Conservation (phyloP, 2,113 vertebrate species). For the Craseonycteris thonglongyai region DNA sequence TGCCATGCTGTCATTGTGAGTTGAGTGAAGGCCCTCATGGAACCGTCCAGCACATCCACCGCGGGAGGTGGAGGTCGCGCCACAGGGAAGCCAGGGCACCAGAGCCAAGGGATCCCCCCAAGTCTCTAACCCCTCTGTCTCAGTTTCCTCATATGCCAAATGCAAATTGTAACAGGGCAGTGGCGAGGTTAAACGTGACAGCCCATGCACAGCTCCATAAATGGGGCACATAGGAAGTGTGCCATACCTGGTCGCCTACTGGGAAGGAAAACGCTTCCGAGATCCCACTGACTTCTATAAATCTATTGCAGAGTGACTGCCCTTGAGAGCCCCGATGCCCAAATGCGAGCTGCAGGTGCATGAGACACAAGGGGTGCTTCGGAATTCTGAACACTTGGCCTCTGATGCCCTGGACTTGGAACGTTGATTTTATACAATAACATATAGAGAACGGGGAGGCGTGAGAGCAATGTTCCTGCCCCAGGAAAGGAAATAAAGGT, state of each 20-base stretch:
- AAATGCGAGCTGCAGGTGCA: neutral
- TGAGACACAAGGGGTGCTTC: neutral
- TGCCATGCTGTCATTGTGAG: neutral
- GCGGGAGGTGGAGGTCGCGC: neutral
- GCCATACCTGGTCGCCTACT: neutral
- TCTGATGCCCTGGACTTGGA: neutral
- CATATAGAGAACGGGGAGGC: neutral
- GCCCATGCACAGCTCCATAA: neutral
- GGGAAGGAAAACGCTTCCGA: neutral
- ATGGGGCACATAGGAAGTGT: neutral
- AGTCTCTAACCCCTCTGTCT: neutral
- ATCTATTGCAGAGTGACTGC: neutral
- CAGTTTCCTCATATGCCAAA: neutral
- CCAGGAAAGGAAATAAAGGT: neutral
- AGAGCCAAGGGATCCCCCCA: neutral
- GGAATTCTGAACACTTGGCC: neutral
- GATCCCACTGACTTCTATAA: neutral
- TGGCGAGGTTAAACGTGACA: neutral
- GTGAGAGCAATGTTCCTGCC: neutral
- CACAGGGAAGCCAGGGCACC: neutral
- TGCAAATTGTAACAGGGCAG: neutral
- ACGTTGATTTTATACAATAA: neutral
- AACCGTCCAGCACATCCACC: neutral
- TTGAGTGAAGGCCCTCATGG: neutral
- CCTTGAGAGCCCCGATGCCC: neutral